Percentiles rank a stretch among this genome's conserved stretches.
These are phyloP conservation scores for Neomonachus schauinslandi DNA, from an alignment of 2,113 vertebrate genomes.

Conservation along the genomic window DNA sequence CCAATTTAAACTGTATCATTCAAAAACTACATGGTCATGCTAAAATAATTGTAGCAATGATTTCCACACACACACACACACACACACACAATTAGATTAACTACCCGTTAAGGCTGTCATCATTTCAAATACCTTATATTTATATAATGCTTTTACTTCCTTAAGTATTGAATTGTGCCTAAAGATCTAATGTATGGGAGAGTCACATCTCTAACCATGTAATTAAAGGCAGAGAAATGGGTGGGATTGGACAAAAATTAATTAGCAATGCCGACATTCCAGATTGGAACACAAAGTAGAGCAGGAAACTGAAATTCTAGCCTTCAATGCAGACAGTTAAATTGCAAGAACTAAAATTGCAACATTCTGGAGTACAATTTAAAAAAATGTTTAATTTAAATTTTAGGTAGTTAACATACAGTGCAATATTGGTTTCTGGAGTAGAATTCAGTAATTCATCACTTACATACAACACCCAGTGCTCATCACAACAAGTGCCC, in stretches of 20 bases:
- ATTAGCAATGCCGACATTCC: slow-evolving; percentile 57
- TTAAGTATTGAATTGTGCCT: slow-evolving; percentile 40
- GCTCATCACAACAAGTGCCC: neutral
- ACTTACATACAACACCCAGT: neutral
- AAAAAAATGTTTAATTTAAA: neutral
- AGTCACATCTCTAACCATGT: slow-evolving; percentile 36
- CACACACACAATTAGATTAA: slow-evolving; percentile 53
- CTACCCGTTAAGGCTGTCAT: slow-evolving; percentile 49
- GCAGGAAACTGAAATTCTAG: neutral
- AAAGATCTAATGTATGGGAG: slow-evolving; percentile 39
- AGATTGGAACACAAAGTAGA: slow-evolving; percentile 36
- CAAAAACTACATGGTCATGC: slow-evolving; percentile 45
- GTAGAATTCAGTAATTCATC: neutral
- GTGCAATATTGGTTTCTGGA: neutral
- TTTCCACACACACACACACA: slow-evolving; percentile 29
- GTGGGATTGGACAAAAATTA: slow-evolving; percentile 32
- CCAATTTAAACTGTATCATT: slow-evolving; percentile 71
- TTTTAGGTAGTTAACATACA: neutral
- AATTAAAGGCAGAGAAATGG: slow-evolving; percentile 45
- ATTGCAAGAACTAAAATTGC: slow-evolving; percentile 25
- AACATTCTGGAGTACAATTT: neutral
- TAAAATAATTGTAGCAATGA: slow-evolving; percentile 65
- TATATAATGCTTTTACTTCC: slow-evolving; percentile 66
- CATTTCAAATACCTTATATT: slow-evolving; percentile 51
- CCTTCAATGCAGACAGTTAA: neutral